phyloP scores from a whole-genome alignment of 2,113 vertebrate genomes.

The Isichthys henryi region DNA sequence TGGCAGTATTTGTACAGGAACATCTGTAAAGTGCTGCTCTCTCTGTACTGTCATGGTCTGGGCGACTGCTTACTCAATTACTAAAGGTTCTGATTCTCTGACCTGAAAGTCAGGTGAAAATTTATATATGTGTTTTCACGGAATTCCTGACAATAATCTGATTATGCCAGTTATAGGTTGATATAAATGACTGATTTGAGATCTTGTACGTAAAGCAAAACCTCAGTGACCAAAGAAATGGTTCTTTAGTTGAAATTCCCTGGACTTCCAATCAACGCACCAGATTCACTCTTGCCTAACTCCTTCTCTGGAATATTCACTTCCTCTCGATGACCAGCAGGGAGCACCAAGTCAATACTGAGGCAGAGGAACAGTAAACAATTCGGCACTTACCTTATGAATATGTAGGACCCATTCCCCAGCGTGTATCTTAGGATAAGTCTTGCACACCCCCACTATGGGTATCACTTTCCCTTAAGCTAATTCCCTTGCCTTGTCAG shows the following conservation, averaged over 20 bases:
- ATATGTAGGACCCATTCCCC: neutral
- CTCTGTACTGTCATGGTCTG: neutral
- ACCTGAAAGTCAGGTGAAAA: neutral
- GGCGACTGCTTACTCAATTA: neutral
- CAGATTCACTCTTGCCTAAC: conserved; percentile 46
- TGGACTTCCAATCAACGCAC: neutral
- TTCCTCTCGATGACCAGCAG: conserved; percentile 66
- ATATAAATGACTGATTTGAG: neutral
- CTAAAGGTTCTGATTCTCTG: neutral
- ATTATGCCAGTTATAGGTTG: neutral
- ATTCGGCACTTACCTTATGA: neutral
- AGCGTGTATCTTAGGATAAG: neutral
- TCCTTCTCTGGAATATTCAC: conserved; percentile 68
- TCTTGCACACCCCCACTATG: neutral
- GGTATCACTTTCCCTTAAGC: neutral
- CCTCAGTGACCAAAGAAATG: neutral
- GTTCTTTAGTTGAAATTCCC: neutral
- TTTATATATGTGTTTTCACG: neutral
- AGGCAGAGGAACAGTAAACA: conserved; percentile 71
- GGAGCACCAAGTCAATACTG: conserved; percentile 58
- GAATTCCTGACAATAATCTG: neutral
- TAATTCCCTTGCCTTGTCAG: too few species aligned
- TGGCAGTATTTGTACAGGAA: neutral
- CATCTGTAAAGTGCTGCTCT: neutral
- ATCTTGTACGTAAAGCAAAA: neutral